Percentiles rank a stretch among this genome's conserved stretches.
Conservation (phyloP, 2,797 vertebrate genomes). For the Phaenicophaeus curvirostris region DNA sequence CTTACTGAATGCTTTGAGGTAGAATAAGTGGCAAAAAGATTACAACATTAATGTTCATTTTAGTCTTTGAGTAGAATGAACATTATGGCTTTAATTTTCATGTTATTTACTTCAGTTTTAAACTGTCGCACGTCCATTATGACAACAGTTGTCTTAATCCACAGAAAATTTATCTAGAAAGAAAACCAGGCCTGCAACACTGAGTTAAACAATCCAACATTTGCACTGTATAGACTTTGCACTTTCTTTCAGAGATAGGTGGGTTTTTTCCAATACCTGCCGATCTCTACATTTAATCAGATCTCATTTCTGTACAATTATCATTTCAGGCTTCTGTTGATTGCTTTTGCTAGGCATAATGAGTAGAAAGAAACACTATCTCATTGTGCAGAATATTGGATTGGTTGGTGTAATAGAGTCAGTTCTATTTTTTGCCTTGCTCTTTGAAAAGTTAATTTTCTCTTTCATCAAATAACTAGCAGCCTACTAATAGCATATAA, state of each 20-base stretch:
- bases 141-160: background rate
- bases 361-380: constrained; percentile 70
- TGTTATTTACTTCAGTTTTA: background rate
- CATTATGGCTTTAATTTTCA: background rate
- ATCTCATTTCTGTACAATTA: constrained; percentile 70
- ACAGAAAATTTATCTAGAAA: background rate
- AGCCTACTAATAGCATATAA: constrained; percentile 69
- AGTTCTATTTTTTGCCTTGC: constrained; percentile 64
- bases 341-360: constrained; percentile 64
- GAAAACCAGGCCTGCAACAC: background rate
- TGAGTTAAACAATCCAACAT: background rate
- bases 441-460: constrained; percentile 75
- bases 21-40: background rate
- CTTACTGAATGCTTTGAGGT: background rate
- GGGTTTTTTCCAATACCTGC: constrained; percentile 59
- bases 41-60: background rate
- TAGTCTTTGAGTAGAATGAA: background rate
- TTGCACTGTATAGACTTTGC: background rate
- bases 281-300: constrained; percentile 70
- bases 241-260: constrained; percentile 41
- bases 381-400: constrained; percentile 73
- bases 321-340: constrained; percentile 71
- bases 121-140: background rate
- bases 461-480: constrained; percentile 73
- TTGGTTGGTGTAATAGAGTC: constrained; percentile 68